Evolutionary conservation across 2,113 vertebrate species (phyloP), one percentile per base, ranked within the genome.

Genomic region (Mionectes macconnelli): DNA sequence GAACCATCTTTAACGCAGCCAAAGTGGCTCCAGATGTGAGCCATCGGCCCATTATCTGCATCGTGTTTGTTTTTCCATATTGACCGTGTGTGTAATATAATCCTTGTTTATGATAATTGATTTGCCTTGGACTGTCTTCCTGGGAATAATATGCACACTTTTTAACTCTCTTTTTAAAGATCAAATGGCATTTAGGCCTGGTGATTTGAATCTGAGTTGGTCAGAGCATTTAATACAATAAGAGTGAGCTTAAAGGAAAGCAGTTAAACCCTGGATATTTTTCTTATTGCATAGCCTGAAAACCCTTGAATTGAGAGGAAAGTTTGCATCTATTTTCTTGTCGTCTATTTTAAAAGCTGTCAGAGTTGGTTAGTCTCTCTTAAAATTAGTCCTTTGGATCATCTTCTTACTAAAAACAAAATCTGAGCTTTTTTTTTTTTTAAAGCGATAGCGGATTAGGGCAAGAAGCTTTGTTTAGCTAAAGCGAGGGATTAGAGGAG

Each of bases 401-500:
- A 98, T 98, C 98, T 98, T 98, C 98, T 97, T 97, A 96, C 98
- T 98, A 98, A 98, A 98, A 98, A 98, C 98, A 98, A 98, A 98
- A 98, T 99, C 98, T 98, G 97, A 98, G 98, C 98, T 74, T 92
- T 92, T 92, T 92, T 91, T 93, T 96, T 95, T 97, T 97, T 95
- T 98, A 97, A 98, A 98, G 98, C 98, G 97, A 98, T 98, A 98
- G 98, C 98, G 98, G 99, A 99, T 99, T 99, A 99, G 98, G 98
- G 98, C 98, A 96, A 98, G 97, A 96, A 98, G 98, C 98, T 99
- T 99, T 99, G 99, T 99, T 99, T 99, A 98, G 98, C 98, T 99
- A 99, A 99, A 99, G 98, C 99, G 98, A 98, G 97, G 99, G 99
- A 99, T 99, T 99, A 99, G 98, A 98, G 98, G 98, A 99, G 99